phyloP scores from a whole-genome alignment of 1,140 invertebrate genomes.

The Trachelipus rathkii region DNA sequence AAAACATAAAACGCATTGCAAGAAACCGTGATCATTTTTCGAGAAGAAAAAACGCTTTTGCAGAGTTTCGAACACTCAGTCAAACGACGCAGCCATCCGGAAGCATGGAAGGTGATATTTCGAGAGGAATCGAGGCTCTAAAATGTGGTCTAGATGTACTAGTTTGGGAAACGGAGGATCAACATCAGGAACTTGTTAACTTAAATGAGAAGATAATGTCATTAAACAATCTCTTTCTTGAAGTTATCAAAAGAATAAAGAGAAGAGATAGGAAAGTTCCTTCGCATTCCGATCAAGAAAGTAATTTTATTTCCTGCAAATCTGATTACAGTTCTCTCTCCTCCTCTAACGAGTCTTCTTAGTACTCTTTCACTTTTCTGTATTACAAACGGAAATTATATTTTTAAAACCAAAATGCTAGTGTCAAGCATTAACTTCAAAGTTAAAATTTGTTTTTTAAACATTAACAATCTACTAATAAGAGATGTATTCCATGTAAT shows the following conservation, averaged over 20 bases:
- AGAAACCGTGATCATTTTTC: conserved; percentile 33
- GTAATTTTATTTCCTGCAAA: neutral
- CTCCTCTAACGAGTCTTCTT: no score
- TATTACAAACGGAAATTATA: no score
- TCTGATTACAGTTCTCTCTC: neutral
- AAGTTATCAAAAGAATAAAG: neutral
- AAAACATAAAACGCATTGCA: conserved; percentile 64
- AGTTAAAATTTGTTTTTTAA: no score
- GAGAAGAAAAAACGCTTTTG: conserved; percentile 38
- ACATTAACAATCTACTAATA: no score
- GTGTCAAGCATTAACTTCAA: no score
- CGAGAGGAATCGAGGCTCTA: conserved; percentile 36
- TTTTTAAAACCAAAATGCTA: no score
- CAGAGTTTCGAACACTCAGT: conserved; percentile 39
- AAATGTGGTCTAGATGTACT: conserved; percentile 40
- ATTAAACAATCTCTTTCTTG: neutral
- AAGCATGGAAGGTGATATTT: conserved; percentile 33
- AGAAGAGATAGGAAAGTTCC: neutral
- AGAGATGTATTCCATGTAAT: no score
- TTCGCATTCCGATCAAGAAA: neutral
- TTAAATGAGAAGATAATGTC: neutral
- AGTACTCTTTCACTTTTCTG: no score
- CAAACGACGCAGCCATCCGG: conserved; percentile 35
- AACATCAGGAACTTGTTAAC: neutral
- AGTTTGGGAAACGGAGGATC: conserved; percentile 40